These are phyloP conservation scores for Philopotamus ludificatus DNA, from an alignment of 1,140 invertebrate species.

Conservation along the genomic window DNA sequence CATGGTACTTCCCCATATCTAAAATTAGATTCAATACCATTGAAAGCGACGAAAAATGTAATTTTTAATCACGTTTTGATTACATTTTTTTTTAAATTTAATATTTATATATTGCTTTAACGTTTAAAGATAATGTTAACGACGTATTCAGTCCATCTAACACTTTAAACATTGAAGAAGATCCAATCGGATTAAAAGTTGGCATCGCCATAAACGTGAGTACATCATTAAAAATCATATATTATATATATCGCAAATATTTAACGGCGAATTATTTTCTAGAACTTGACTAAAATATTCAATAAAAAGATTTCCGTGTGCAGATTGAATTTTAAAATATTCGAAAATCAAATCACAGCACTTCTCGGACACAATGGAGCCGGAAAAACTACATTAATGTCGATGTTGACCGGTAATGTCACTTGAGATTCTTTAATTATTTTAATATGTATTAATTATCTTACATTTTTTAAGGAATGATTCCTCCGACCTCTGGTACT, in stretches of 20 bases:
- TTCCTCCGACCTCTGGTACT: conserved; percentile 69
- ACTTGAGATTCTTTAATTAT: conserved; percentile 5
- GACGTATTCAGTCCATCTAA: too few relatives aligned
- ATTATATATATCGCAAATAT: conserved; percentile 27
- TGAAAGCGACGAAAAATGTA: too few relatives aligned
- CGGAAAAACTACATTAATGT: conserved; percentile 63
- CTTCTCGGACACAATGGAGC: conserved; percentile 73
- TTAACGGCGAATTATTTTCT: conserved; percentile 40
- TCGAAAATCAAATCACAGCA: conserved; percentile 65
- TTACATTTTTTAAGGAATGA: conserved; percentile 60
- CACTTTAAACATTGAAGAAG: conserved; percentile 36
- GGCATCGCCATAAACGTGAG: conserved; percentile 39
- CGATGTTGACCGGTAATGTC: conserved; percentile 69
- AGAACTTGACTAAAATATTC: conserved; percentile 56
- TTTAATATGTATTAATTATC: neutral
- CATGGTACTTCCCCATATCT: conserved; percentile 80
- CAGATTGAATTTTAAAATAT: conserved; percentile 70
- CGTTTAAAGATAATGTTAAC: too few relatives aligned
- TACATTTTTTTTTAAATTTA: too few relatives aligned
- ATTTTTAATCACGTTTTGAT: too few relatives aligned
- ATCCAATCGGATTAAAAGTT: conserved; percentile 31
- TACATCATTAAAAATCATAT: neutral
- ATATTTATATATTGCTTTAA: too few relatives aligned
- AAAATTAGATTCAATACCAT: too few relatives aligned
- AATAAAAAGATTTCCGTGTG: conserved; percentile 62